Evolutionary conservation across 2,113 vertebrate species (phyloP), one percentile per base, ranked within the genome.

Genomic region (Eira barbara): DNA sequence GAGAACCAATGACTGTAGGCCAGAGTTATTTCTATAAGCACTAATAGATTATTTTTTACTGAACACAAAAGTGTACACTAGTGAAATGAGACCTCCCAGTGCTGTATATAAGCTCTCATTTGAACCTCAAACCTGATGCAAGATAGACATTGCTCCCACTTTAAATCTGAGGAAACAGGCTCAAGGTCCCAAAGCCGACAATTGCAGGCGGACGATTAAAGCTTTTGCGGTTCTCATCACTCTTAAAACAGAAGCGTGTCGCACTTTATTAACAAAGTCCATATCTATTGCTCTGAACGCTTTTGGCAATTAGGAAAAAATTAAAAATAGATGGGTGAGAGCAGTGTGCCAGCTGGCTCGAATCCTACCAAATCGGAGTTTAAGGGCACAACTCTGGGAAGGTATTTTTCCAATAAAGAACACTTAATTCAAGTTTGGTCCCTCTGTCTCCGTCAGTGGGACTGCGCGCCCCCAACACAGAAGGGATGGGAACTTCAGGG

Each of bases 371-470:
- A 76, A 9, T 47, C 4, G 31, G 20, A 55, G 67, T 39, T 49
- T 59, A 39, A 61, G 14, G 47, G 39, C 29, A 71, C 18, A 23
- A 11, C 4, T 42, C 73, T n/a, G 29, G 31, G 5, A 78, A 59
- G 74, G 45, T 8, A 34, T 20, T 84, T 71, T 65, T 57, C 86
- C 73, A n/a, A 1, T 5, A 6, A 79, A 36, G 39, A 31, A 23
- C 13, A 4, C 7, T 15, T 78, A 6, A 4, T 13, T 17, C 36
- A 29, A n/a, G 59, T 4, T 27, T 3, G n/a, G 67, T 42, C 87
- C 61, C 36, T 31, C 59, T 1, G 18, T 20, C 42, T 47, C 3
- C 0, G 39, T 13, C 57, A 5, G 0, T 2, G 3, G 20, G 42
- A 8, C 65, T 12, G n/a, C 25, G 7, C 15, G 1, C 61, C 29